Percentiles rank a stretch among this genome's conserved stretches.
phyloP scores from a whole-genome alignment of 1,140 invertebrate species.

The Tribolium madens region DNA sequence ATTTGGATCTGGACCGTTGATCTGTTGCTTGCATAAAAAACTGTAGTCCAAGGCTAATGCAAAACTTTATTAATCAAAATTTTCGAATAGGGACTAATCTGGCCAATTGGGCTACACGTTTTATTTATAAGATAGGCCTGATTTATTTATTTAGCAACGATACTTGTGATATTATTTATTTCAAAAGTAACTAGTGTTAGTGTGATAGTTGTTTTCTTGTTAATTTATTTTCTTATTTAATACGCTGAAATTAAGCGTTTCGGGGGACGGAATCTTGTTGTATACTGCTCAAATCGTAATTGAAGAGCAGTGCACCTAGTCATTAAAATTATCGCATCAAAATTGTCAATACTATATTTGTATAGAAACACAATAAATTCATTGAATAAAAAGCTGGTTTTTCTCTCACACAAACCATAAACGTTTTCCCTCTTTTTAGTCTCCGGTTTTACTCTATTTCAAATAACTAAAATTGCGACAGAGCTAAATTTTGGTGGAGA shows the following conservation, averaged over 20 bases:
- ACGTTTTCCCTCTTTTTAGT: too few species aligned
- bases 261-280: conserved; percentile 26
- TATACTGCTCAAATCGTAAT: conserved; percentile 24
- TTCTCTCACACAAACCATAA: background rate
- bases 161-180: conserved; percentile 53
- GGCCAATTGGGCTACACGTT: background rate
- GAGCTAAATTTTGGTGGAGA: too few species aligned
- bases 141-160: conserved; percentile 46
- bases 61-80: too few species aligned
- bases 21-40: background rate
- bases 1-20: background rate
- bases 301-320: conserved; percentile 32
- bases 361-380: conserved; percentile 50
- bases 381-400: conserved; percentile 38
- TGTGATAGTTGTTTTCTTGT: conserved; percentile 19
- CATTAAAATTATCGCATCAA: conserved; percentile 39
- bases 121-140: background rate
- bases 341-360: conserved; percentile 53
- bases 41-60: background rate
- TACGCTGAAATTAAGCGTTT: conserved; percentile 1
- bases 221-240: conserved; percentile 21
- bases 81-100: too few species aligned
- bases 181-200: conserved; percentile 7
- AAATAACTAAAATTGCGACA: too few species aligned
- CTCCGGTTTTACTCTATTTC: too few species aligned